Conservation (phyloP, 2,797 vertebrate species). For the Microtus agrestis region DNA sequence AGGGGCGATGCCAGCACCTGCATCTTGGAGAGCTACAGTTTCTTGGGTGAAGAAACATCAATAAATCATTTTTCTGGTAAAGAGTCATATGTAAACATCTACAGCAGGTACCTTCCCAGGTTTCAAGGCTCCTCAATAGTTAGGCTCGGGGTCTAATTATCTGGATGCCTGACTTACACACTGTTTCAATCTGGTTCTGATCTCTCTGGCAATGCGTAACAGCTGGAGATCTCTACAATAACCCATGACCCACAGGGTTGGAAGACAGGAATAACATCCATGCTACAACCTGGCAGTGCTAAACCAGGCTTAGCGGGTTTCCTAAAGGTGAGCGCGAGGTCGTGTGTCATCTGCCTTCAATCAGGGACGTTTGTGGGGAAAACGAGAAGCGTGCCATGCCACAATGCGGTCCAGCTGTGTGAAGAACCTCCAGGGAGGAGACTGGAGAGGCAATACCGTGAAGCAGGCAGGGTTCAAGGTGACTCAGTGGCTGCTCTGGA, state of each 20-base stretch:
- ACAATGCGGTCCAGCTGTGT: constrained; percentile 75
- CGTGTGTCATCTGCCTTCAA: constrained; percentile 81
- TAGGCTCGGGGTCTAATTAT: constrained; percentile 64
- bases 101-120: constrained; percentile 33
- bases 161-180: constrained; percentile 67
- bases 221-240: constrained; percentile 70
- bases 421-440: constrained; percentile 73
- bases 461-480: constrained; percentile 73
- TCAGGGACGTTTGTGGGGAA: constrained; percentile 77
- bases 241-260: constrained; percentile 57
- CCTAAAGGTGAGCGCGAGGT: constrained; percentile 80
- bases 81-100: constrained; percentile 32
- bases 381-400: constrained; percentile 69
- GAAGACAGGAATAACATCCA: constrained; percentile 72
- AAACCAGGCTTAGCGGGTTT: constrained; percentile 70
- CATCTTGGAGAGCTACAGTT: not conserved
- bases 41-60: not conserved
- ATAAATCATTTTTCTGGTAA: constrained; percentile 35
- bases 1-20: not conserved
- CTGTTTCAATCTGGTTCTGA: constrained; percentile 73
- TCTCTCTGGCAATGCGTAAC: constrained; percentile 56
- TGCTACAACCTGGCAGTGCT: constrained; percentile 63
- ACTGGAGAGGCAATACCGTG: constrained; percentile 64
- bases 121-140: constrained; percentile 53
- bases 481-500: constrained; percentile 43